Conservation (phyloP, 2,888 invertebrate species). For the Imbricaverruca yamaguchii region DNA sequence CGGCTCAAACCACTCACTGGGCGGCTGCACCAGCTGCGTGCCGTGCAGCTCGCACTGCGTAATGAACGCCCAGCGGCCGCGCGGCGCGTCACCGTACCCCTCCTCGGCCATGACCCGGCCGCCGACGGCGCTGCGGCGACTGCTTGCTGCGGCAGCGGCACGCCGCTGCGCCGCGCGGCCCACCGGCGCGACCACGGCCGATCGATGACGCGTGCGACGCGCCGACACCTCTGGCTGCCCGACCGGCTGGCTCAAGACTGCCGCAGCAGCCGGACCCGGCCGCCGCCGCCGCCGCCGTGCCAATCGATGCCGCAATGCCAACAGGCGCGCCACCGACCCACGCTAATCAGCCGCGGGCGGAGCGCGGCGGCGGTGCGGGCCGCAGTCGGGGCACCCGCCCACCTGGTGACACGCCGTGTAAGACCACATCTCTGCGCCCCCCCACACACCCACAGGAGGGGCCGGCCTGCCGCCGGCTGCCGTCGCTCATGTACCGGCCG, state of each 20-base stretch:
- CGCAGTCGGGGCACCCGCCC: too few species aligned
- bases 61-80: constrained; percentile 19
- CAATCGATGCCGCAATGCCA: not conserved
- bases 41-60: constrained; percentile 19
- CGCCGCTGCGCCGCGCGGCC: not conserved
- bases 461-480: too few species aligned
- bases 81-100: not conserved
- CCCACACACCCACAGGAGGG: too few species aligned
- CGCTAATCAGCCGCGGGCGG: not conserved
- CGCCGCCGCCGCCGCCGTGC: not conserved
- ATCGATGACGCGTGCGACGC: not conserved
- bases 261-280: not conserved
- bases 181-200: not conserved
- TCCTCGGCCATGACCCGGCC: not conserved
- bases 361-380: too few species aligned
- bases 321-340: not conserved
- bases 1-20: not conserved
- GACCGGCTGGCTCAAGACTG: not conserved
- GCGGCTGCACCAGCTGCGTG: constrained; percentile 13
- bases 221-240: not conserved
- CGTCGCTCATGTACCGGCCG: too few species aligned
- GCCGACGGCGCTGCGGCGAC: not conserved
- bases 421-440: too few species aligned
- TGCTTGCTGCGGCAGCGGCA: not conserved
- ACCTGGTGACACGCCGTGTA: too few species aligned